Evolutionary conservation across 1,140 invertebrate genomes (phyloP).

Genomic region (Macrobrachium rosenbergii): DNA sequence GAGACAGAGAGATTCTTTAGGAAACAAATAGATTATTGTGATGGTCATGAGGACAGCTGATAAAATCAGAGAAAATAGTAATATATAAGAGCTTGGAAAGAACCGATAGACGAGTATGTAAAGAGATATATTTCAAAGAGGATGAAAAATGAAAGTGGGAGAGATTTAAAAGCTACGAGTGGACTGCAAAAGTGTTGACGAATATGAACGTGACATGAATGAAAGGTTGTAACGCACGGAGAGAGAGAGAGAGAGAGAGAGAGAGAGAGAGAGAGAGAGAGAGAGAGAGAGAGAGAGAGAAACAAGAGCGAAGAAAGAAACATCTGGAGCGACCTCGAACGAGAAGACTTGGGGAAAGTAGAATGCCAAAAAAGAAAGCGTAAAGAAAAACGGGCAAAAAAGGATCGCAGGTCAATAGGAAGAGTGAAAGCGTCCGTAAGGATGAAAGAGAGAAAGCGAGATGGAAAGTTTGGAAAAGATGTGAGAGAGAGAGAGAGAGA

Average conservation of each 20-base stretch:
- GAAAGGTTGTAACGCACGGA: background rate
- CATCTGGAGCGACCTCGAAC: too few species aligned
- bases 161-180: too few species aligned
- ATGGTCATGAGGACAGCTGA: background rate
- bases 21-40: background rate
- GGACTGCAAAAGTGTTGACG: background rate
- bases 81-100: background rate
- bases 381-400: background rate
- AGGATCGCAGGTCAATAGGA: background rate
- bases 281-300: constrained; percentile 49
- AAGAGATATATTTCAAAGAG: background rate
- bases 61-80: background rate
- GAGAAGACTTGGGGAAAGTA: background rate
- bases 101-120: background rate
- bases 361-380: constrained; percentile 35
- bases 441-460: background rate
- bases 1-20: background rate
- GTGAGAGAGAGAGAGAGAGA: background rate
- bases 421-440: background rate
- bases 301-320: background rate
- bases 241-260: constrained; percentile 37
- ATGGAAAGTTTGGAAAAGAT: background rate
- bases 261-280: constrained; percentile 34
- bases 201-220: background rate
- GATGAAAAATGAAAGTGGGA: too few species aligned